phyloP scores from a whole-genome alignment of 2,888 invertebrate genomes.

The Lingula anatina region DNA sequence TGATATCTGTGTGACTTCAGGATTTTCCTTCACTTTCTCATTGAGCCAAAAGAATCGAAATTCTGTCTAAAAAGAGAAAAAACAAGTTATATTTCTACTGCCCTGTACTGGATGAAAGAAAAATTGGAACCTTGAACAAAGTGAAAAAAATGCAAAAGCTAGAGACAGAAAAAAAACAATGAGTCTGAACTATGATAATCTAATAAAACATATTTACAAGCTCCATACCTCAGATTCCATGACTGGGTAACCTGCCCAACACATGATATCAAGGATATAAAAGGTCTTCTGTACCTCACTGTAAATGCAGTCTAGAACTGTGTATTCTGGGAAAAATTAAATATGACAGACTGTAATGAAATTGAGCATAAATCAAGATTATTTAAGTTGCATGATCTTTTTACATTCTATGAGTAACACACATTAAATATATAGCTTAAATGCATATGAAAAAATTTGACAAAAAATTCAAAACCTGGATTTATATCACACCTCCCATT shows the following conservation, averaged over 20 bases:
- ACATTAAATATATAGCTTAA: too few species aligned
- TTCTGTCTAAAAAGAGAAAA: slow-evolving; percentile 62
- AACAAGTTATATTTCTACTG: slow-evolving; percentile 5
- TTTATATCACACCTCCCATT: too few species aligned
- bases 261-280: slow-evolving; percentile 77
- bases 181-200: too few species aligned
- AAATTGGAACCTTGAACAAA: too few species aligned
- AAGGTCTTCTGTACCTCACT: slow-evolving; percentile 60
- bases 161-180: not conserved
- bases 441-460: too few species aligned
- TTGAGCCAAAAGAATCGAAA: slow-evolving; percentile 81
- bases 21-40: slow-evolving; percentile 65
- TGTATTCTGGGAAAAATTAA: slow-evolving; percentile 53
- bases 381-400: too few species aligned
- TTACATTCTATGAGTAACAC: too few species aligned
- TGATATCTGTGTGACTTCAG: slow-evolving; percentile 18
- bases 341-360: too few species aligned
- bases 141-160: not conserved
- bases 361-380: too few species aligned
- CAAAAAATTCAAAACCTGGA: too few species aligned
- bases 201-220: too few species aligned
- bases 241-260: slow-evolving; percentile 71
- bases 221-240: slow-evolving; percentile 74
- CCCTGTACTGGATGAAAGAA: not conserved
- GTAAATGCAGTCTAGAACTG: slow-evolving; percentile 81